phyloP scores from a whole-genome alignment of 2,797 vertebrate species.

The Sandelia bainsii region DNA sequence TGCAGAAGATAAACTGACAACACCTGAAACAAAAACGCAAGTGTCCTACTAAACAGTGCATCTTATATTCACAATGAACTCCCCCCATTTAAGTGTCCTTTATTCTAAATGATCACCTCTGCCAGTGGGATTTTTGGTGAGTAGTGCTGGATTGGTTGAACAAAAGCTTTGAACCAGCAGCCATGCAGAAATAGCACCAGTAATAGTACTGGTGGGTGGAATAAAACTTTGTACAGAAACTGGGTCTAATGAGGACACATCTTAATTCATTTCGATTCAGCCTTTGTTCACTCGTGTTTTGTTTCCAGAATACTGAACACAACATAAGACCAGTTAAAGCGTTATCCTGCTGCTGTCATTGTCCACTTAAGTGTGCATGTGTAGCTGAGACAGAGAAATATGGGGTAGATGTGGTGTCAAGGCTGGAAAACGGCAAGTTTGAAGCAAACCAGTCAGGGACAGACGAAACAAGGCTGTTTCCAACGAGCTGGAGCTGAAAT shows the following conservation, averaged over 20 bases:
- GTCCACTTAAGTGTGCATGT: slow-evolving; percentile 24
- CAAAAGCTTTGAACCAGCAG: slow-evolving; percentile 47
- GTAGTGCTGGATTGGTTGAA: slow-evolving; percentile 28
- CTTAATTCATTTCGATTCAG: not conserved
- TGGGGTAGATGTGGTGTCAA: slow-evolving; percentile 48
- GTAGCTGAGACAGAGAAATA: slow-evolving; percentile 30
- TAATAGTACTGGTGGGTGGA: slow-evolving; percentile 42
- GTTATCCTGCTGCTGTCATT: slow-evolving; percentile 23
- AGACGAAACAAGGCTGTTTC: slow-evolving; percentile 72
- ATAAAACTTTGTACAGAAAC: slow-evolving; percentile 36
- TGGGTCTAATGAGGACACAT: slow-evolving; percentile 26
- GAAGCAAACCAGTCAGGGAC: slow-evolving; percentile 55
- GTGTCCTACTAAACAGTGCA: not conserved
- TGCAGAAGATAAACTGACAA: not conserved
- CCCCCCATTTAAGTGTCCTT: slow-evolving; percentile 4
- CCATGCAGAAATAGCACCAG: slow-evolving; percentile 38
- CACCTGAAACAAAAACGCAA: not conserved
- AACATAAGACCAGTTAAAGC: slow-evolving; percentile 9
- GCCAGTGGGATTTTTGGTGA: slow-evolving; percentile 10
- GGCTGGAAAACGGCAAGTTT: slow-evolving; percentile 62
- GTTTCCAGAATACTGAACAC: slow-evolving; percentile 19
- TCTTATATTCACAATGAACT: slow-evolving; percentile 7
- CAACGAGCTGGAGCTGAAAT: slow-evolving; percentile 68
- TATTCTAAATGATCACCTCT: slow-evolving; percentile 11
- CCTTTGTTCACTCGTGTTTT: slow-evolving; percentile 2